phyloP scores from a whole-genome alignment of 2,888 invertebrate genomes.

The Polyploca ridens region DNA sequence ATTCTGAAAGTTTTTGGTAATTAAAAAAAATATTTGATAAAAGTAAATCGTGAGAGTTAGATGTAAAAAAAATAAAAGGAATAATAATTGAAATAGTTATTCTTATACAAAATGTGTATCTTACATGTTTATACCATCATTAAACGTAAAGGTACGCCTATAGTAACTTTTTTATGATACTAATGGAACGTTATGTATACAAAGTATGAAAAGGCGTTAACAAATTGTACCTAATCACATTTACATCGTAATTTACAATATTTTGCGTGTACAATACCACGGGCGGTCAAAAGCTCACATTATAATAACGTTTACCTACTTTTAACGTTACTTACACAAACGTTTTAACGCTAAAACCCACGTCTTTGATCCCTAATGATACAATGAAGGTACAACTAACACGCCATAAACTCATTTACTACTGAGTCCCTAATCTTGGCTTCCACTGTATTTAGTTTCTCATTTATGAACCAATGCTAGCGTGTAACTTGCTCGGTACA shows the following conservation, averaged over 20 bases:
- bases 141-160: no score
- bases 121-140: no score
- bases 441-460: slow-evolving; percentile 70
- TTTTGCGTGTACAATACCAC: slow-evolving; percentile 16
- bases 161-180: no score
- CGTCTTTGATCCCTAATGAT: slow-evolving; percentile 60
- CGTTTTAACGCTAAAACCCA: slow-evolving; percentile 45
- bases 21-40: slow-evolving; percentile 42
- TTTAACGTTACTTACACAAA: slow-evolving; percentile 40
- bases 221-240: slow-evolving; percentile 1
- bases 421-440: slow-evolving; percentile 65
- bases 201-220: neutral
- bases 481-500: slow-evolving; percentile 52
- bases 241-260: neutral
- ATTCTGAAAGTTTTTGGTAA: slow-evolving; percentile 51
- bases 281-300: slow-evolving; percentile 26
- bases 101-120: no score
- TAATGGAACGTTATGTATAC: neutral
- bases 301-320: slow-evolving; percentile 36
- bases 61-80: no score
- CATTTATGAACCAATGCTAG: slow-evolving; percentile 61
- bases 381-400: slow-evolving; percentile 60
- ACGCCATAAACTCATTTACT: slow-evolving; percentile 78
- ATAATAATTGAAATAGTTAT: no score
- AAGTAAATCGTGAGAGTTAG: neutral